A percentile compares a stretch with the other conserved stretches of the same genome.
phyloP scores from a whole-genome alignment of 2,113 vertebrate species.

The Trinectes maculatus region DNA sequence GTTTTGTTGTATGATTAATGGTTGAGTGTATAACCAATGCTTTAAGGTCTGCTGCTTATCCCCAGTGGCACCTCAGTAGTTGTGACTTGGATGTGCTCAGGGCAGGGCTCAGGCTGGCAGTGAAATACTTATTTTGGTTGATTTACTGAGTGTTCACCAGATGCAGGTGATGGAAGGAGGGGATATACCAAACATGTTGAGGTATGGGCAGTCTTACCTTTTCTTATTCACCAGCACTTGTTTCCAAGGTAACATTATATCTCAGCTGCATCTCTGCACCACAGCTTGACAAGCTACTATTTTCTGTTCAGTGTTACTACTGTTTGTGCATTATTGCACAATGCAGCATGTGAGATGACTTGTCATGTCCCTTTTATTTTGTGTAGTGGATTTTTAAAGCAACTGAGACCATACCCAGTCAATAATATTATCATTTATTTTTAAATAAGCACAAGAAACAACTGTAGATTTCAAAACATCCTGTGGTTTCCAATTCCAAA shows the following conservation, averaged over 20 bases:
- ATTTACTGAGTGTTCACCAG: conserved; percentile 47
- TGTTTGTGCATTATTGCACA: conserved; percentile 26
- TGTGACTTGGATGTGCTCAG: background rate
- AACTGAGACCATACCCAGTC: no score
- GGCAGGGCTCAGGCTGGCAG: conserved; percentile 20
- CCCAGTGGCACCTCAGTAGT: conserved; percentile 29
- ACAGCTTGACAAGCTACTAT: conserved; percentile 43
- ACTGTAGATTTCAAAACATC: no score
- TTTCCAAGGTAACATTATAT: conserved; percentile 76
- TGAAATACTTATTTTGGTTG: conserved; percentile 42
- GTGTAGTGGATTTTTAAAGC: background rate
- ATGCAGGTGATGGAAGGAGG: conserved; percentile 60
- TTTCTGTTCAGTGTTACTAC: conserved; percentile 35
- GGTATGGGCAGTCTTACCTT: conserved; percentile 50
- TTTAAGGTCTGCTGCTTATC: conserved; percentile 41
- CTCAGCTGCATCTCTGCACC: conserved; percentile 32
- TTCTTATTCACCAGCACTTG: conserved; percentile 52
- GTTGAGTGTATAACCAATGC: conserved; percentile 40
- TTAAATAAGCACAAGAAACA: no score
- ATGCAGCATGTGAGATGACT: conserved; percentile 19
- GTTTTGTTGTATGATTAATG: conserved; percentile 43
- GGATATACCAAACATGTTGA: conserved; percentile 43
- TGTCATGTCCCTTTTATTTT: background rate
- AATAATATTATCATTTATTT: no score
- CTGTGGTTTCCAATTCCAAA: background rate